A percentile compares a stretch with the other conserved stretches of the same genome.
These are phyloP conservation scores for Semicossyphus pulcher DNA, from an alignment of 2,113 vertebrate species.

Conservation along the genomic window DNA sequence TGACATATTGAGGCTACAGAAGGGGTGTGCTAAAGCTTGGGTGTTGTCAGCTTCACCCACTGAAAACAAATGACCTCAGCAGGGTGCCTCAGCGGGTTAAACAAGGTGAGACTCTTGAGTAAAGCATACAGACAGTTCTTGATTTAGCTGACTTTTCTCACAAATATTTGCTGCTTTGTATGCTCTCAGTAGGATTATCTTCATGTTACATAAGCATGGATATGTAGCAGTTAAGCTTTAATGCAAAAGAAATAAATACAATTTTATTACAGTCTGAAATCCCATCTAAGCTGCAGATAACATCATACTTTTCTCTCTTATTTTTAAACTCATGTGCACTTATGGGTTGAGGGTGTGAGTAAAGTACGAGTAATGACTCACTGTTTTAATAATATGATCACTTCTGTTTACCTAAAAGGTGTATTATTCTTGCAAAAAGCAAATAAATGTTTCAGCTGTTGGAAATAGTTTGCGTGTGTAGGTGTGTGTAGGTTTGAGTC, in stretches of 20 bases:
- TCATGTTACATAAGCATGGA: not conserved
- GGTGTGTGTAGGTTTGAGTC: not conserved
- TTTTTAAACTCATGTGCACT: not conserved
- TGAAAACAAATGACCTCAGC: slow-evolving; percentile 62
- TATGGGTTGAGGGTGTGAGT: not conserved
- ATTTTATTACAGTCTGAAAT: slow-evolving; percentile 1
- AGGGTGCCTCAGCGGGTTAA: slow-evolving; percentile 24
- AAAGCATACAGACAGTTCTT: not conserved
- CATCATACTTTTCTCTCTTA: not conserved
- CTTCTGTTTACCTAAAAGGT: slow-evolving; percentile 42
- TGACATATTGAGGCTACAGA: slow-evolving; percentile 38
- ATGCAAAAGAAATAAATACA: slow-evolving; percentile 11
- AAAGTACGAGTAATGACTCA: slow-evolving; percentile 47
- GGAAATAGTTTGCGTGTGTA: slow-evolving; percentile 8
- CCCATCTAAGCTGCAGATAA: not conserved
- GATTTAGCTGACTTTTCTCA: slow-evolving; percentile 23
- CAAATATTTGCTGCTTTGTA: slow-evolving; percentile 1
- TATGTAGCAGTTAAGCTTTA: slow-evolving; percentile 19
- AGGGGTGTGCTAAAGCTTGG: slow-evolving; percentile 20
- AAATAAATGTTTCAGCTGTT: slow-evolving; percentile 45
- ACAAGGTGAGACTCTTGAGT: slow-evolving; percentile 12
- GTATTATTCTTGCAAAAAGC: slow-evolving; percentile 51
- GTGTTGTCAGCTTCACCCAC: slow-evolving; percentile 35
- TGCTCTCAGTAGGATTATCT: slow-evolving; percentile 9
- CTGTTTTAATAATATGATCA: slow-evolving; percentile 54